Conservation (phyloP, 2,888 invertebrate genomes). For the Parnassius apollo region DNA sequence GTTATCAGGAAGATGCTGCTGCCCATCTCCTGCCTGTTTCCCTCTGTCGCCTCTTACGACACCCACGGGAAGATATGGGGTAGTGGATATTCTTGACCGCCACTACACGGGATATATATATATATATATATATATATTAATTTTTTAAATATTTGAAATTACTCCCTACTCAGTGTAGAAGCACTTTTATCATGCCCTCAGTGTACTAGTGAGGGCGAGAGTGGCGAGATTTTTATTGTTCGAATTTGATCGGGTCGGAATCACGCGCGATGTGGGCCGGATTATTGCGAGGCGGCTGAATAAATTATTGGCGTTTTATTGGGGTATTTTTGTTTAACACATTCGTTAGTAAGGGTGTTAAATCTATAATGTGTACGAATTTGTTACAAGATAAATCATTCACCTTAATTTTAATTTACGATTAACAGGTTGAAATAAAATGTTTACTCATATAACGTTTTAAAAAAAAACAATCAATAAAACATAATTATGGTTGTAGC, state of each 20-base stretch:
- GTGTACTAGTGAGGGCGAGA: conserved; percentile 31
- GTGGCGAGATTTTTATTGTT: conserved; percentile 67
- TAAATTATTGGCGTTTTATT: conserved; percentile 63
- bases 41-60: too few relatives aligned
- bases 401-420: background rate
- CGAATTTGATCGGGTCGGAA: conserved; percentile 51
- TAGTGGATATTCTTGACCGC: too few relatives aligned
- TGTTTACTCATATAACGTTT: too few relatives aligned
- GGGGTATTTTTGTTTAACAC: conserved; percentile 27
- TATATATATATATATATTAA: background rate
- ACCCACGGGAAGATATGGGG: too few relatives aligned
- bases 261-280: conserved; percentile 44
- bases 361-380: conserved; percentile 3
- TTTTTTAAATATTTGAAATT: conserved; percentile 2
- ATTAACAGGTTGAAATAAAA: too few relatives aligned
- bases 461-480: too few relatives aligned
- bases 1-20: too few relatives aligned
- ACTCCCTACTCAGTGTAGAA: background rate
- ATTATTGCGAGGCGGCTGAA: conserved; percentile 57
- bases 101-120: too few relatives aligned
- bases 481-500: too few relatives aligned
- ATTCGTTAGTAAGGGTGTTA: conserved; percentile 15
- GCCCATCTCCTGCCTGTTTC: too few relatives aligned
- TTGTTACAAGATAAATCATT: conserved; percentile 1
- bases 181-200: conserved; percentile 27